A percentile compares a stretch with the other conserved stretches of the same genome.
Evolutionary conservation across 2,113 vertebrate species (phyloP).

Genomic region (Perccottus glenii): DNA sequence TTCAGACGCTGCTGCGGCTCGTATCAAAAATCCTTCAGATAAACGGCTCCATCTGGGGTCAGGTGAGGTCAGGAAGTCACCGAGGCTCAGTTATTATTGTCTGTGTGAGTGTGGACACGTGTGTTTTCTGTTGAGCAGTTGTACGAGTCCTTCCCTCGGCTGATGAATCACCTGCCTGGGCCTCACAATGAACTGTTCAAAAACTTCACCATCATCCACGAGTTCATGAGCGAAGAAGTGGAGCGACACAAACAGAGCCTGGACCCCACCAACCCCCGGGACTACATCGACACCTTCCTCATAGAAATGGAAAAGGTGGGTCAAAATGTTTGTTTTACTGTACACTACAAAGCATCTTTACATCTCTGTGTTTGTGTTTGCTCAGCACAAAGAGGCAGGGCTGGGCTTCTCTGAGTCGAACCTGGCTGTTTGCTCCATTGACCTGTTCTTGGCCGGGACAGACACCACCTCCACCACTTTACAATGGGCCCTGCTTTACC

Average conservation of each 20-base stretch:
- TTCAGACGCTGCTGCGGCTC: conserved; percentile 77
- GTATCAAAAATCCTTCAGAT: conserved; percentile 58
- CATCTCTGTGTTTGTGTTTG: background rate
- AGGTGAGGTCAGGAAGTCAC: conserved; percentile 53
- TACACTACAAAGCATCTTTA: background rate
- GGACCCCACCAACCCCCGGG: conserved; percentile 70
- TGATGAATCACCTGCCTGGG: conserved; percentile 81
- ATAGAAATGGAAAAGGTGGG: conserved; percentile 81
- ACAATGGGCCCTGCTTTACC: conserved; percentile 84
- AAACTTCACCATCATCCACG: conserved; percentile 16
- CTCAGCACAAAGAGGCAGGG: conserved; percentile 23
- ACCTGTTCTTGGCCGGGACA: conserved; percentile 87
- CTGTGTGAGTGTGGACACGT: too few relatives aligned
- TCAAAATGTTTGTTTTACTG: background rate
- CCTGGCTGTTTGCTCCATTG: conserved; percentile 78
- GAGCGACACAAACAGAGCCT: conserved; percentile 77
- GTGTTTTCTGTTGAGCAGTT: conserved; percentile 62
- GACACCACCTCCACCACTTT: conserved; percentile 86
- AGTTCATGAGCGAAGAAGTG: conserved; percentile 60
- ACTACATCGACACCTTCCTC: conserved; percentile 84
- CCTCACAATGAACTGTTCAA: conserved; percentile 74
- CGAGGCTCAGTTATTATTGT: too few relatives aligned
- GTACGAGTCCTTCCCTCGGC: conserved; percentile 70
- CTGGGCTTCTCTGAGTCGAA: conserved; percentile 79
- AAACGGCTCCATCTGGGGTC: conserved; percentile 57